Evolutionary conservation across 1,140 invertebrate species (phyloP), one percentile per base, ranked within the genome.

Genomic region (Stegodyphus dumicola): DNA sequence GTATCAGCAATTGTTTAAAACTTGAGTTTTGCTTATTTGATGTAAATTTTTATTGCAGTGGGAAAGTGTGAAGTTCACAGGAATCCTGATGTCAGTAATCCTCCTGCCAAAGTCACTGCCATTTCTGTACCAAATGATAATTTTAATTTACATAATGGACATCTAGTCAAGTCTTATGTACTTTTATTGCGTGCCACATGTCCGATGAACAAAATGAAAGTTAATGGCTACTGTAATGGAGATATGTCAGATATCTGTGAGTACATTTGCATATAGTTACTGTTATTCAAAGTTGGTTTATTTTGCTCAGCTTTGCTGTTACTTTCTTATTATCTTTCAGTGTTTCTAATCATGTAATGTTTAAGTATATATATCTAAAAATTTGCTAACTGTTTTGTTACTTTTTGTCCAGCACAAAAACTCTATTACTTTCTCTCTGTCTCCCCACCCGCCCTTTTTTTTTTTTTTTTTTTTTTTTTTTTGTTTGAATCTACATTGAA

Each of bases 91-190:
- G 93, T 95, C 88, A 93, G 93, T 13, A 84, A 88, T 54, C 87
- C 88, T 49, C 93, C 95, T 51, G 94, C 94, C 48, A 93, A 97
- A 69, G 95, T 95, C 86, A 93, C 95, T 52, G 94, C 95, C 51
- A 93, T 98, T 65, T 95, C 95, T 86, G 95, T 97, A 89, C 94
- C 95, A 51, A 94, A 94, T 88, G 95, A 97, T 89, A 94, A 94
- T 60, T 97, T 98, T 91, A 94, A 93, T 88, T 93, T 95, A 53
- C 94, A 93, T 53, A 93, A 95, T 88, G 96, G 96, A 56, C 94
- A 96, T 88, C 93, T 96, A 88, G 95, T 95, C 15, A 96, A 95
- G 90, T 96, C 96, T 0, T 97, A 96, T 89, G 95, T 96, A 91
- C 92, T 98, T 67, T 92, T 97, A 88, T 92, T 98, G 86, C 93